Conservation (phyloP, 2,888 invertebrate genomes). For the Trimorus sp. region DNA sequence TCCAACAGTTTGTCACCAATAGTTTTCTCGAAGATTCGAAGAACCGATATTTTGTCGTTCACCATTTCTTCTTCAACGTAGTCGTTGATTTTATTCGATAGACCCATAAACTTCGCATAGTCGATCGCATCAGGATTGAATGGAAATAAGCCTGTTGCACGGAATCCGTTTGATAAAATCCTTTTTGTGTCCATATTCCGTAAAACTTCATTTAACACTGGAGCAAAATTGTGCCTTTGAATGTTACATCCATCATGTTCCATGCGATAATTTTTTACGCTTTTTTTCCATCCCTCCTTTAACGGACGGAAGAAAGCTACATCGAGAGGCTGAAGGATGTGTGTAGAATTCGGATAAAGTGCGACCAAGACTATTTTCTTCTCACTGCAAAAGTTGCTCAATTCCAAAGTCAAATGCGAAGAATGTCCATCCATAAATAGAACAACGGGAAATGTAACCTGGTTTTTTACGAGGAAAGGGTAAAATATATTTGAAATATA, state of each 20-base stretch:
- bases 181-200: too few relatives aligned
- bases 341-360: constrained; percentile 42
- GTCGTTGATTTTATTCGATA: too few relatives aligned
- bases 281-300: constrained; percentile 27
- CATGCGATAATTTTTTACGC: constrained; percentile 38
- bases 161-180: too few relatives aligned
- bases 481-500: constrained; percentile 33
- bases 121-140: too few relatives aligned
- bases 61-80: too few relatives aligned
- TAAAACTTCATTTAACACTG: too few relatives aligned
- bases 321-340: constrained; percentile 32
- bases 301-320: constrained; percentile 27
- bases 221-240: constrained; percentile 40
- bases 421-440: constrained; percentile 67
- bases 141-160: too few relatives aligned
- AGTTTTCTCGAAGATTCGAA: too few relatives aligned
- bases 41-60: too few relatives aligned
- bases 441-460: constrained; percentile 62
- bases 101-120: too few relatives aligned
- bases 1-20: too few relatives aligned
- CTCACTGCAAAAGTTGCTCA: constrained; percentile 59
- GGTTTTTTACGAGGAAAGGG: constrained; percentile 49
- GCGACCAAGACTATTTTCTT: constrained; percentile 27
- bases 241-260: constrained; percentile 37
- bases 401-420: constrained; percentile 64